Base-by-base conservation (phyloP, 1,140 invertebrate genomes). In the Eueides isabella region DNA sequence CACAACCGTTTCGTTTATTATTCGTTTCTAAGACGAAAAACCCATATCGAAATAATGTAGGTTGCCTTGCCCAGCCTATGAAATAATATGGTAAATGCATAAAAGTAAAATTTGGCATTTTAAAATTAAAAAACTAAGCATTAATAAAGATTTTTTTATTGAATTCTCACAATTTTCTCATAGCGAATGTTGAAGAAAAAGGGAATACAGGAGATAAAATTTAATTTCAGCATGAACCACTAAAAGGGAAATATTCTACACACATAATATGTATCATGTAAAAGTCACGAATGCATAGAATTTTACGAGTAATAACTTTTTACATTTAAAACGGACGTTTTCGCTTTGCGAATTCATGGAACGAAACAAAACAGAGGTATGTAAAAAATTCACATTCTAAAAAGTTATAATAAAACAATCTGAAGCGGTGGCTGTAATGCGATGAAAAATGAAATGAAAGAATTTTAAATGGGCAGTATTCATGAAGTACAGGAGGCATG, bases 341-440 rank as follows among this genome's bases (percentile, higher is more conserved):
- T 80, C 76, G 65, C 81, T 87, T 80, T 76, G 82, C 72, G 76
- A 85, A 86, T 86, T 87, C 79, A 87, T 83, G 80, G 85, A 83
- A 84, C 77, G 75, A 79, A 86, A 88, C 85, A 85, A 83, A 85
- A 82, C 78, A 79, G 77, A 72, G 82, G 79, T 78, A 87, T 86
- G 85, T 80, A 82, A 85, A 85, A 82, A 84, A 67, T 82, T 80
- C 75, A 81, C 84, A 84, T 84, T 83, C 80, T 82, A 78, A 85
- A 85, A 85, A 84, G 82, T 82, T 82, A 73, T 82, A 84, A 81
- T 88, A 84, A 88, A 90, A 90, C 85, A 87, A 90, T 87, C 80
- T 83, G 79, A 79, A 83, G 80, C 78, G 77, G 77, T 74, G 77
- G 67, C 77, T 81, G 84, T 85, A 81, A 87, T 83, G 80, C 78